These are phyloP conservation scores for Ageneiosus marmoratus DNA, from an alignment of 2,113 vertebrate genomes.

Conservation along the genomic window DNA sequence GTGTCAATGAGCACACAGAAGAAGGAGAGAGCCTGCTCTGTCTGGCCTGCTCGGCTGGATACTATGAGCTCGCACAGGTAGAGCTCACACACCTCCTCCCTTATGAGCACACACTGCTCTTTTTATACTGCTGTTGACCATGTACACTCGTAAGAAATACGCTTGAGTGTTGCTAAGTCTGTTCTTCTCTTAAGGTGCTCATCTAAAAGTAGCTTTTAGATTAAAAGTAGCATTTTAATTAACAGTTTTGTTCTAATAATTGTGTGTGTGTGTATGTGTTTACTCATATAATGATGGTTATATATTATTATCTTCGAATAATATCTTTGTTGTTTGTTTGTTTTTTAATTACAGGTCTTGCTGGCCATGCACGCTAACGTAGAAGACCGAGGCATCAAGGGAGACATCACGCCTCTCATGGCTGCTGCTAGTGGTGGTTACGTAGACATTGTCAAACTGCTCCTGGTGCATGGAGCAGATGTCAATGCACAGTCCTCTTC, in stretches of 20 bases:
- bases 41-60: conserved; percentile 95
- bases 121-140: conserved; percentile 15
- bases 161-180: background rate
- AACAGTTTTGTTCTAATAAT: background rate
- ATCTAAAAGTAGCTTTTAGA: background rate
- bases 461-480: conserved; percentile 94
- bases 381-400: conserved; percentile 96
- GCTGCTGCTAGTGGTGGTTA: conserved; percentile 97
- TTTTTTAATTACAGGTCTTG: conserved; percentile 78
- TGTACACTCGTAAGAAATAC: background rate
- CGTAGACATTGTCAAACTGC: conserved; percentile 95
- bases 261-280: background rate
- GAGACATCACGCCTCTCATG: conserved; percentile 98
- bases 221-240: background rate
- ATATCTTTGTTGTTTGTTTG: background rate
- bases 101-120: conserved; percentile 3
- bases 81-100: conserved; percentile 51
- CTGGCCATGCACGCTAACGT: conserved; percentile 98
- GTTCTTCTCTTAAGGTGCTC: background rate
- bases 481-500: conserved; percentile 97
- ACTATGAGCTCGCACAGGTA: conserved; percentile 98
- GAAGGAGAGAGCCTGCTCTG: conserved; percentile 97
- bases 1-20: conserved; percentile 96
- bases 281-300: background rate
- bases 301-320: background rate